Evolutionary conservation across 2,888 invertebrate species (phyloP), one percentile per base, ranked within the genome.

Genomic region (Vanessa cardui): DNA sequence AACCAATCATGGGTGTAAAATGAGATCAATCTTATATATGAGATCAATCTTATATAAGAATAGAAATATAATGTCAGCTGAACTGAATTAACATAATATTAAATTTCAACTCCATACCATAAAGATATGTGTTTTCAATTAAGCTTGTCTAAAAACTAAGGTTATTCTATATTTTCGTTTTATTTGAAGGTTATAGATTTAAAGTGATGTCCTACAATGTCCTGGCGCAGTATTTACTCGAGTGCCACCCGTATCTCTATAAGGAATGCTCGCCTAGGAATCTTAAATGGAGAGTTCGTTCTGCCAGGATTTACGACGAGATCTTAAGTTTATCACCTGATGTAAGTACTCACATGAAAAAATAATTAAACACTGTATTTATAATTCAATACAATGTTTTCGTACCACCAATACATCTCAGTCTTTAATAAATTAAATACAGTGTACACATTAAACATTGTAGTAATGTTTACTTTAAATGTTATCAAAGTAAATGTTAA

Each of bases 161-260:
- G 12, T 12, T 39, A 2, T 26, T n/a, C n/a, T 39, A 39, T 4
- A 39, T 12, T 39, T 39, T 39, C 9, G 1, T 39, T 54, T 50
- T 18, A 81, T 84, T 58, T 26, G 92, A 85, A 26, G 80, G 86
- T 16, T 90, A 94, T 69, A 85, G 85, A 66, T 95, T 98, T 77
- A 95, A 94, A 70, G 85, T 98, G 39, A 92, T 98, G 83, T 96
- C 96, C 0, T 99, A 98, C 86, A 99, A 99, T 85, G 96, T 99
- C 39, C 88, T 99, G 67, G 96, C 98, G 0, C 98, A 98, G 87
- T 94, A 95, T 77, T 91, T 98, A 52, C 81, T 98, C 64, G 94
- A 96, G 73, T 90, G 94, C 72, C 97, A 98, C 81, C 87, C 93
- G 0, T 93, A 96, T 79, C 88, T 99, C 16, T 99, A 99, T 81